Evolutionary conservation across 1,140 invertebrate genomes (phyloP).

Genomic region (Danaus melanippus): DNA sequence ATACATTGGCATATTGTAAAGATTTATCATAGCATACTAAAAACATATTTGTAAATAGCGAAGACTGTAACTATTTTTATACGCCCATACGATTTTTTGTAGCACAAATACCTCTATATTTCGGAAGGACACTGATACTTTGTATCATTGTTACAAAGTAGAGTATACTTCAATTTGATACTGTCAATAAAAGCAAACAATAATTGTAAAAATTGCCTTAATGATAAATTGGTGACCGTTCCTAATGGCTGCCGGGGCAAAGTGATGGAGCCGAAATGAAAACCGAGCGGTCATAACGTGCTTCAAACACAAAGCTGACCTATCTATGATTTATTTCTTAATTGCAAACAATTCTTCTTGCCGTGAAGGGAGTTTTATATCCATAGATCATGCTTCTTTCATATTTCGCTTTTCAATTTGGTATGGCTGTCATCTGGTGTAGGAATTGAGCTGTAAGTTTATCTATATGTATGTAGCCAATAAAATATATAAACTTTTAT

Average conservation of each 20-base stretch:
- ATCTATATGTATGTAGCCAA: too few species aligned
- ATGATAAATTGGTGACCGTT: slow-evolving; percentile 71
- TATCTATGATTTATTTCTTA: slow-evolving; percentile 67
- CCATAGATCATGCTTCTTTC: slow-evolving; percentile 45
- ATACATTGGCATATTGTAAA: too few species aligned
- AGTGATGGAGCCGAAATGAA: slow-evolving; percentile 41
- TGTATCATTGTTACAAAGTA: slow-evolving; percentile 25
- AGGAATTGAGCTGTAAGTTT: too few species aligned
- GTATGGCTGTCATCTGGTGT: too few species aligned
- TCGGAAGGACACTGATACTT: too few species aligned
- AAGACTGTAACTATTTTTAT: too few species aligned
- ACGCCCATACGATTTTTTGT: too few species aligned
- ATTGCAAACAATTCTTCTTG: slow-evolving; percentile 34
- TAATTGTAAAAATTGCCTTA: slow-evolving; percentile 71
- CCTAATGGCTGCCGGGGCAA: slow-evolving; percentile 53
- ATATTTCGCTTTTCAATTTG: slow-evolving; percentile 14
- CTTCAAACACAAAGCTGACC: slow-evolving; percentile 55
- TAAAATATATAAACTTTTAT: too few species aligned
- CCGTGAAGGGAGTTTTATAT: slow-evolving; percentile 27
- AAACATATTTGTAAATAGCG: too few species aligned
- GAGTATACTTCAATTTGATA: slow-evolving; percentile 36
- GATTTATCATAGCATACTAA: too few species aligned
- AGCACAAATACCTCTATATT: too few species aligned
- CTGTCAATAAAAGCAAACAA: slow-evolving; percentile 50
- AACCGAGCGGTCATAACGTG: slow-evolving; percentile 60